Evolutionary conservation across 64 coral and sea anemone genomes (phyloP).

Genomic region (Montipora cactus): DNA sequence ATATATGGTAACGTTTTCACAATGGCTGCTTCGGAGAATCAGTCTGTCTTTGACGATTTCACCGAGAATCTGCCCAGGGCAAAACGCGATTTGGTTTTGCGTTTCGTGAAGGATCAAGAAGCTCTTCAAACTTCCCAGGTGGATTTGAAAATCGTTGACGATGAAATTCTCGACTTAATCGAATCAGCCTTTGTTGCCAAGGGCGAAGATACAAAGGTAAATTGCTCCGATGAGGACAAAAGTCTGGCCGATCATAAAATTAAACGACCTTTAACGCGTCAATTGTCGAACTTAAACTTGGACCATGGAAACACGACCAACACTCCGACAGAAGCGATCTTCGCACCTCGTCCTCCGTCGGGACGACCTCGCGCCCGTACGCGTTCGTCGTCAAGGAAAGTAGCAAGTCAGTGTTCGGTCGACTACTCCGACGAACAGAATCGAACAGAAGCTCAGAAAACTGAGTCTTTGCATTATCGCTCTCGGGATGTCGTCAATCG

Average conservation of each 20-base stretch:
- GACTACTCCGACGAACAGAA: neutral
- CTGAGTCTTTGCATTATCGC: neutral
- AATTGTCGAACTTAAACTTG: constrained; percentile 21
- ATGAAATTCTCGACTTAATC: constrained; percentile 93
- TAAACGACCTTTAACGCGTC: neutral
- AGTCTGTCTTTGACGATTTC: neutral
- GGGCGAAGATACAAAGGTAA: constrained; percentile 61
- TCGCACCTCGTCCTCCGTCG: constrained; percentile 50
- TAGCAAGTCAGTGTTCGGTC: neutral
- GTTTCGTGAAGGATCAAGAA: constrained; percentile 96
- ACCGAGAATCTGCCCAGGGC: constrained; percentile 53
- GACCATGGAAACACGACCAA: neutral
- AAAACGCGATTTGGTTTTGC: constrained; percentile 85
- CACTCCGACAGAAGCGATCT: neutral
- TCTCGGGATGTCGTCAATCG: neutral
- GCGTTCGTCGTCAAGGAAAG: constrained; percentile 13
- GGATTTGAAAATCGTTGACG: constrained; percentile 81
- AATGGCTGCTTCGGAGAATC: neutral
- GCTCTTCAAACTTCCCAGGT: constrained; percentile 91
- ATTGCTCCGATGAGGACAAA: constrained; percentile 28
- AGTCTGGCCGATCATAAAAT: neutral
- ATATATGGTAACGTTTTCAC: neutral
- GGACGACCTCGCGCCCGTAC: constrained; percentile 38
- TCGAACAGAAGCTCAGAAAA: neutral
- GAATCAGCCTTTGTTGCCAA: constrained; percentile 91